phyloP scores from a whole-genome alignment of 1,140 invertebrate species.

The Drosophila teissieri region DNA sequence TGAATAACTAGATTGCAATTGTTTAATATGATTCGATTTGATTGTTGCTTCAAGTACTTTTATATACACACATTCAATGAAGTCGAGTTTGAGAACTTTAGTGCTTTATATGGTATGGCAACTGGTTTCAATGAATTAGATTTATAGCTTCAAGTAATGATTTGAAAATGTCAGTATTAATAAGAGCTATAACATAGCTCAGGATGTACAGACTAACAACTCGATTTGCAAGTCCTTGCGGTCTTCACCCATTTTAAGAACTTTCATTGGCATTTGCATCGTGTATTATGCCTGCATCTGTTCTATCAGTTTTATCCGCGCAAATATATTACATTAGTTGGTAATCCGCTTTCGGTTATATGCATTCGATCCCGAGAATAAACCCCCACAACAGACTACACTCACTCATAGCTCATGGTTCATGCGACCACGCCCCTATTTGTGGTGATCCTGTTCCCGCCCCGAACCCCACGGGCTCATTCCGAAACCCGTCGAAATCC shows the following conservation, averaged over 20 bases:
- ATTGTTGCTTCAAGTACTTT: too few relatives aligned
- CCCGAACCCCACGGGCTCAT: not conserved
- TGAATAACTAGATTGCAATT: too few relatives aligned
- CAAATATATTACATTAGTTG: not conserved
- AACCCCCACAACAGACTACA: constrained; percentile 6
- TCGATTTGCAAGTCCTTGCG: not conserved
- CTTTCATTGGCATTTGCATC: constrained; percentile 5
- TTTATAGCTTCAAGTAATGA: too few relatives aligned
- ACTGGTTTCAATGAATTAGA: too few relatives aligned
- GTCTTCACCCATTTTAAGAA: not conserved
- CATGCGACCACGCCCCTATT: constrained; percentile 12
- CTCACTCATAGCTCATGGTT: constrained; percentile 16
- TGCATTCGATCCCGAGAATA: not conserved
- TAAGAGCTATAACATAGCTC: too few relatives aligned
- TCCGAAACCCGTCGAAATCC: not conserved
- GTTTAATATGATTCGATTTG: too few relatives aligned
- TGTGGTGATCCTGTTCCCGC: constrained; percentile 23
- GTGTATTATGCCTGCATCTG: not conserved
- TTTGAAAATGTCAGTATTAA: too few relatives aligned
- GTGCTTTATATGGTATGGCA: too few relatives aligned
- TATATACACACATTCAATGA: too few relatives aligned
- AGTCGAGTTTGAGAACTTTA: too few relatives aligned
- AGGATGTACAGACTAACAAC: not conserved
- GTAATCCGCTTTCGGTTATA: constrained; percentile 6
- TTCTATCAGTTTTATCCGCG: not conserved